Base-by-base conservation (phyloP, 2,113 vertebrate species). In the Arothron firmamentum region DNA sequence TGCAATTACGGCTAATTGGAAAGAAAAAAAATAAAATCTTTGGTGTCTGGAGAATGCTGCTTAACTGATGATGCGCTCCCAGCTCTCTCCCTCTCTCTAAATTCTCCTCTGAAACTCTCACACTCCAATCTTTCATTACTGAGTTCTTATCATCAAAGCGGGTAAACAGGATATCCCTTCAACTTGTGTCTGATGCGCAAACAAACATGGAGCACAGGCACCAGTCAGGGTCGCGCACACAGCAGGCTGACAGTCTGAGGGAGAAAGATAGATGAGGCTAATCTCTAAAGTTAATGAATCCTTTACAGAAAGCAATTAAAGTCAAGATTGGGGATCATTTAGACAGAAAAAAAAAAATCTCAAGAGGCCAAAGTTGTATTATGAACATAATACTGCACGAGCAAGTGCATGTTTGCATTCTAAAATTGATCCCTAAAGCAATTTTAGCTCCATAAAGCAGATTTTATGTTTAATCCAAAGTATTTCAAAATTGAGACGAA, bases 1-100 rank as follows among this genome's bases (percentile, higher is more conserved):
- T 88, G 78, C 85, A 89, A 85, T 89, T 88, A 89, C 56, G 41
- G 61, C 77, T 86, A 88, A 89, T 87, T 86, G 83, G 82, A 84
- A 78, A 78, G 79, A 64, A n/a, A 18, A 67, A 88, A 77, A 84
- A 73, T 23, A 77, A 86, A 85, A 80, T 76, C 74, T 80, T 71
- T 72, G 87, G 80, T 75, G 81, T 84, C 78, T 74, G 67, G 76
- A 83, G 85, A 85, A 74, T 5, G 62, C 74, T 60, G 72, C 68
- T 82, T 75, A 81, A 74, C 81, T 82, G 79, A 84, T 77, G 81
- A 87, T 77, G 73, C 78, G 80, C 77, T 56, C 34, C 25, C 62
- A 62, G 23, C 16, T 70, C 49, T 47, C 41, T 15, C 42, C 47
- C 21, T 38, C 42, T 18, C 61, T 65, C n/a, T n/a, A 54, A 51